phyloP scores from a whole-genome alignment of 1,140 invertebrate species.

The Coenobita brevimanus region DNA sequence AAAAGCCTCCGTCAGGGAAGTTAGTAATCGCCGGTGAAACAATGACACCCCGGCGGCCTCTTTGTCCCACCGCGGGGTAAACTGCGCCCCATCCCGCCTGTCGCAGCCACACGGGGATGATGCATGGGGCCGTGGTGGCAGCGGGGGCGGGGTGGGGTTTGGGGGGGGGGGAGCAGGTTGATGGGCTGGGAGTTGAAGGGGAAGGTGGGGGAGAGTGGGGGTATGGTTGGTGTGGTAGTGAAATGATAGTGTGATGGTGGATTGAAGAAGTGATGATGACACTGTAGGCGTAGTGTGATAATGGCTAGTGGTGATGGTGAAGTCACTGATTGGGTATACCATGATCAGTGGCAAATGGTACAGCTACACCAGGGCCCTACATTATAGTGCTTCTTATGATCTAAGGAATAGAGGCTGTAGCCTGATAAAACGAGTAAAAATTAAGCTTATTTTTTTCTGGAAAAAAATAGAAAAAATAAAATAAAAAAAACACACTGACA shows the following conservation, averaged over 20 bases:
- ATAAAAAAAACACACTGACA: too few relatives aligned
- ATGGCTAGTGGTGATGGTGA: neutral
- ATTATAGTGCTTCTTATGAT: too few relatives aligned
- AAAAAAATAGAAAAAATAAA: too few relatives aligned
- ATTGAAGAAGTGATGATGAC: neutral
- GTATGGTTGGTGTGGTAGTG: neutral
- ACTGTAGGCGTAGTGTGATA: neutral
- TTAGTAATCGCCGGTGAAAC: slow-evolving; percentile 49
- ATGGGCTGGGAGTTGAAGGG: too few relatives aligned
- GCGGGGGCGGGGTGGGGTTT: neutral
- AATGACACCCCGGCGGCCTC: slow-evolving; percentile 51
- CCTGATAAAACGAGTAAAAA: too few relatives aligned
- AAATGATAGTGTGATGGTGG: too few relatives aligned
- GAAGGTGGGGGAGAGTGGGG: neutral
- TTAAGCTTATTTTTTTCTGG: too few relatives aligned
- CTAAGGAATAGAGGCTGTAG: too few relatives aligned
- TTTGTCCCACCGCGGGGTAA: slow-evolving; percentile 46
- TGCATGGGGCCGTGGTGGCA: slow-evolving; percentile 11
- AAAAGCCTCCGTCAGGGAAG: slow-evolving; percentile 50
- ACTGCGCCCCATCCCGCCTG: slow-evolving; percentile 37
- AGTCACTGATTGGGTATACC: too few relatives aligned
- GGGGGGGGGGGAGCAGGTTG: too few relatives aligned
- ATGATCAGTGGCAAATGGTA: too few relatives aligned
- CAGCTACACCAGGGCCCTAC: too few relatives aligned
- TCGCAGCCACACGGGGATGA: slow-evolving; percentile 28